Conservation (phyloP, 2,113 vertebrate species). For the Labrus mixtus region DNA sequence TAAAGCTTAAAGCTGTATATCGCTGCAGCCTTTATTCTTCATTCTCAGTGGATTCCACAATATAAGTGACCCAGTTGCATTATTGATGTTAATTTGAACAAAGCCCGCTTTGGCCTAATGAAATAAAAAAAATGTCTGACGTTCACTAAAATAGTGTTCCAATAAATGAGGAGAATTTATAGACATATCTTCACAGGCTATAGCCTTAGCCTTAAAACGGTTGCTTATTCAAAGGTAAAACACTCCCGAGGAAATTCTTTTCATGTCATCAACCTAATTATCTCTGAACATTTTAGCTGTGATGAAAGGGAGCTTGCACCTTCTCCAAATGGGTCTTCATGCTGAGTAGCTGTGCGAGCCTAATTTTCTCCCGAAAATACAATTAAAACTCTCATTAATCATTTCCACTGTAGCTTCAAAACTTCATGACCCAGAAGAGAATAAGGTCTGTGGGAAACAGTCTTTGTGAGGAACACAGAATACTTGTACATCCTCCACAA, state of each 20-base stretch:
- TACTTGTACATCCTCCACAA: not conserved
- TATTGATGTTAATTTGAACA: not conserved
- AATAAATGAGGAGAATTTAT: not conserved
- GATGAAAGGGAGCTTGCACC: not conserved
- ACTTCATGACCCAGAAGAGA: slow-evolving; percentile 2
- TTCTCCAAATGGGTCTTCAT: slow-evolving; percentile 34
- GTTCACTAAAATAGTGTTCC: not conserved
- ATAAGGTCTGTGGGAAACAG: not conserved
- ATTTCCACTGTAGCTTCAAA: slow-evolving; percentile 16
- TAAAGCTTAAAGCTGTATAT: not conserved
- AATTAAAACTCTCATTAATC: slow-evolving; percentile 19
- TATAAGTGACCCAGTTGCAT: not conserved
- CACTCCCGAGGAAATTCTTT: not conserved
- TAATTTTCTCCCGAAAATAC: slow-evolving; percentile 3
- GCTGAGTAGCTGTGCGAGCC: slow-evolving; percentile 5
- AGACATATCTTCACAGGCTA: not conserved
- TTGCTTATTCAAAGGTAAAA: not conserved
- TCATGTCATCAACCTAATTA: not conserved
- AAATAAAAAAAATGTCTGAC: no score
- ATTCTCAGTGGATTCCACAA: not conserved
- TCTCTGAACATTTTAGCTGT: not conserved
- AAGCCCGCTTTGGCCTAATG: not conserved
- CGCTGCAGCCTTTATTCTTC: not conserved
- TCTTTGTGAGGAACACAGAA: not conserved
- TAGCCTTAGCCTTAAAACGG: not conserved